Evolutionary conservation across 2,888 invertebrate genomes (phyloP).

Genomic region (Spilarctia lutea): DNA sequence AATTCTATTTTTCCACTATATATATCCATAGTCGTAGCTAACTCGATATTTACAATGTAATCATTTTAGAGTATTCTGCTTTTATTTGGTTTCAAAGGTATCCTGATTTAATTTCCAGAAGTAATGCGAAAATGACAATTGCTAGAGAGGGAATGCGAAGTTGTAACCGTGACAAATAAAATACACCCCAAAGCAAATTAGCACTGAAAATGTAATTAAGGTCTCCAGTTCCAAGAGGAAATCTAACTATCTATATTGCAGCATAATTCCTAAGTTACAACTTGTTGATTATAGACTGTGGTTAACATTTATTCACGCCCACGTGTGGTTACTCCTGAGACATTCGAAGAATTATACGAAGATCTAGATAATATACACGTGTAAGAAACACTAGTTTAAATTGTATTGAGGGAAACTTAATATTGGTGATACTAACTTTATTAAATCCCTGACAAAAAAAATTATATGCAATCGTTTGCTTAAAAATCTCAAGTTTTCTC

Average conservation of each 20-base stretch:
- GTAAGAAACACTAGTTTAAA: slow-evolving; percentile 15
- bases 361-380: slow-evolving; percentile 31
- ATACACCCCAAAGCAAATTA: not conserved
- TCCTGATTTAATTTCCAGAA: too few relatives aligned
- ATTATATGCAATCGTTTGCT: too few relatives aligned
- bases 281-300: slow-evolving; percentile 52
- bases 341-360: slow-evolving; percentile 49
- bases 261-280: slow-evolving; percentile 42
- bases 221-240: slow-evolving; percentile 12
- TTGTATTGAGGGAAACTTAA: not conserved
- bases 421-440: not conserved
- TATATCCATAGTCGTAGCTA: too few relatives aligned
- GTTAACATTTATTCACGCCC: slow-evolving; percentile 51
- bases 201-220: slow-evolving; percentile 26
- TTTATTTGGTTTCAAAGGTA: too few relatives aligned
- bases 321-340: slow-evolving; percentile 52
- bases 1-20: too few relatives aligned
- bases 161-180: not conserved
- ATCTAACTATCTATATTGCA: slow-evolving; percentile 15
- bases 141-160: too few relatives aligned
- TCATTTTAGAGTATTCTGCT: too few relatives aligned
- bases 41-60: too few relatives aligned
- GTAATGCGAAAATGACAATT: too few relatives aligned
- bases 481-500: too few relatives aligned
- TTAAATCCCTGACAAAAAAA: too few relatives aligned